Evolutionary conservation across 2,888 invertebrate species (phyloP).

Genomic region (Eumacrocentrus americanus): DNA sequence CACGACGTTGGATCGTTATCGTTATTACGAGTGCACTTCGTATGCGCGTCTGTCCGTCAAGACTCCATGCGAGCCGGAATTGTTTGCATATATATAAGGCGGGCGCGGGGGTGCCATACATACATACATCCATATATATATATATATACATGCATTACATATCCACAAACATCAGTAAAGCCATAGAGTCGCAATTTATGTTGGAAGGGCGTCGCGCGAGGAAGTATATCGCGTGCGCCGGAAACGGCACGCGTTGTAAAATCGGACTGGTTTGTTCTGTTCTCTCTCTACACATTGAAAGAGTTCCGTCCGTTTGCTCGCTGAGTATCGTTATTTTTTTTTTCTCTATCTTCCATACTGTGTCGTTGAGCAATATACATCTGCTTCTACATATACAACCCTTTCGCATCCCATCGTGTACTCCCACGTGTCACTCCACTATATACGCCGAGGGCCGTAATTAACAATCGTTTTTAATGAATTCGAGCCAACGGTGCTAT

Average conservation of each 20-base stretch:
- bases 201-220: constrained; percentile 25
- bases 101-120: neutral
- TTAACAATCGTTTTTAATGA: constrained; percentile 54
- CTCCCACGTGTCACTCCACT: constrained; percentile 47
- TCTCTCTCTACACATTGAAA: constrained; percentile 4
- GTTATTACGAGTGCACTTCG: constrained; percentile 47
- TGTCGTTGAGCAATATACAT: constrained; percentile 11
- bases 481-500: constrained; percentile 40
- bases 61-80: constrained; percentile 30
- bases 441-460: constrained; percentile 38
- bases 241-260: constrained; percentile 57
- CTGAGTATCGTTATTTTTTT: constrained; percentile 7
- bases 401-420: constrained; percentile 18
- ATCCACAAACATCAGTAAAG: constrained; percentile 8
- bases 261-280: constrained; percentile 33
- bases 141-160: constrained; percentile 19
- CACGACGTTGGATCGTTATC: constrained; percentile 46
- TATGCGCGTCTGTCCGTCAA: constrained; percentile 36
- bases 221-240: constrained; percentile 49
- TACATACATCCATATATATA: constrained; percentile 15
- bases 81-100: constrained; percentile 30
- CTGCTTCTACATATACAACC: constrained; percentile 6
- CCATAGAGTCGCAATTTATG: constrained; percentile 29
- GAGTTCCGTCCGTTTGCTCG: neutral
- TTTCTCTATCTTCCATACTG: constrained; percentile 14